phyloP scores from a whole-genome alignment of 2,888 invertebrate species.

The Mechanitis messenoides region DNA sequence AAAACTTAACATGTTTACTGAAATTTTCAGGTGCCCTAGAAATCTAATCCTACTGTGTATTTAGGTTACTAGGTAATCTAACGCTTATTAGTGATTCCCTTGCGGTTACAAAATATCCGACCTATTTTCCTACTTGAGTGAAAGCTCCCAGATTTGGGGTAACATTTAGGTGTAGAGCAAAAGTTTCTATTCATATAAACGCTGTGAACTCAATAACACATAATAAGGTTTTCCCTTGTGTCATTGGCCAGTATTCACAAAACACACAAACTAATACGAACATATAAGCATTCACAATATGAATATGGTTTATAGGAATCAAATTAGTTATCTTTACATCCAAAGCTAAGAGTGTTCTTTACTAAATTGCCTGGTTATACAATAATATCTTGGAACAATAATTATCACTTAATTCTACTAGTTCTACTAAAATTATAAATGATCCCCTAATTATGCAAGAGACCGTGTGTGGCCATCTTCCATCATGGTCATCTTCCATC shows the following conservation, averaged over 20 bases:
- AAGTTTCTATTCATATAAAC: background rate
- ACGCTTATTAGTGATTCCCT: slow-evolving; percentile 21
- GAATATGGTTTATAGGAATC: background rate
- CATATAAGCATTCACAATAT: background rate
- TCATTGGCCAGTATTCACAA: background rate
- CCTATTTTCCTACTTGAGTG: slow-evolving; percentile 5
- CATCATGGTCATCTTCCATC: no score
- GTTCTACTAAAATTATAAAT: no score
- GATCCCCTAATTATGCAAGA: no score
- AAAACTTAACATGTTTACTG: slow-evolving; percentile 27
- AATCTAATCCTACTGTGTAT: slow-evolving; percentile 10
- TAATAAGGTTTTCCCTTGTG: slow-evolving; percentile 5
- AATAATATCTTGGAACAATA: no score
- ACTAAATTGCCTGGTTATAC: no score
- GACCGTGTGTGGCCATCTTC: no score
- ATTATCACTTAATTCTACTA: no score
- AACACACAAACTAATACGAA: background rate
- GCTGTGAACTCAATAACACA: background rate
- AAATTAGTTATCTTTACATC: no score
- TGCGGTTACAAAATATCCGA: slow-evolving; percentile 13
- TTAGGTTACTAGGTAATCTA: slow-evolving; percentile 24
- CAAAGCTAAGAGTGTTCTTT: no score
- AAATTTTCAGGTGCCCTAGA: slow-evolving; percentile 16
- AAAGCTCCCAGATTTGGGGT: slow-evolving; percentile 5
- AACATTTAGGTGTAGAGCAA: background rate